These are phyloP conservation scores for Pleuronectes platessa DNA, from an alignment of 2,113 vertebrate species.

Conservation along the genomic window DNA sequence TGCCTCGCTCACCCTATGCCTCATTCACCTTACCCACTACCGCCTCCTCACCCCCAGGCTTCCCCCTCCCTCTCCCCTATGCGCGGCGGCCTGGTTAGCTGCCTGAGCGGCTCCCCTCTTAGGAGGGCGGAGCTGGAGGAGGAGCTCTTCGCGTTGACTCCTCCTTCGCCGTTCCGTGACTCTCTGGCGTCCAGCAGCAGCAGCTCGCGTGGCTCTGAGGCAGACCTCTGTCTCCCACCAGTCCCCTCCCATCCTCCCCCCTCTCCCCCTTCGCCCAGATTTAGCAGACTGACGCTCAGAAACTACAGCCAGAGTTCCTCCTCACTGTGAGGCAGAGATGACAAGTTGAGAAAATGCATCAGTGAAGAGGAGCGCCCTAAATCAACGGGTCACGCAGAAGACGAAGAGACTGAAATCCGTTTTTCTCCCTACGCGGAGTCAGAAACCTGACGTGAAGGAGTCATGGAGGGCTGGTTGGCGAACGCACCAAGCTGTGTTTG, in stretches of 20 bases:
- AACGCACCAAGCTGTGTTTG: slow-evolving; percentile 62
- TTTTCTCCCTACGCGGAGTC: slow-evolving; percentile 22
- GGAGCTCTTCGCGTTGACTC: slow-evolving; percentile 94
- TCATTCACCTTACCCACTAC: slow-evolving; percentile 65
- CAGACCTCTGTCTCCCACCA: slow-evolving; percentile 83
- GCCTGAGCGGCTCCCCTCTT: slow-evolving; percentile 76
- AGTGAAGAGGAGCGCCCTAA: slow-evolving; percentile 23
- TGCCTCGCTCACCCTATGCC: slow-evolving; percentile 60
- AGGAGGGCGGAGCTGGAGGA: slow-evolving; percentile 88
- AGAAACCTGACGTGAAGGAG: slow-evolving; percentile 28
- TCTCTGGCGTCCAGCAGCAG: slow-evolving; percentile 91
- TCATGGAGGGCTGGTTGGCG: slow-evolving; percentile 39
- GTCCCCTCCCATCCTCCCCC: slow-evolving; percentile 90
- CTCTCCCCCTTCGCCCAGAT: slow-evolving; percentile 91
- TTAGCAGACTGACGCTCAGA: slow-evolving; percentile 92
- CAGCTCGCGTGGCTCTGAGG: slow-evolving; percentile 86
- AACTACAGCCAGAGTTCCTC: slow-evolving; percentile 99
- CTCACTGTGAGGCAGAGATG: slow-evolving; percentile 88
- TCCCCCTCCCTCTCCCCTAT: slow-evolving; percentile 73
- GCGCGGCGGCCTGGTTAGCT: slow-evolving; percentile 68
- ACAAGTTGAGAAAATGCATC: not conserved
- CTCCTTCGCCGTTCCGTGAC: slow-evolving; percentile 97
- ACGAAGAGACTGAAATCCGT: slow-evolving; percentile 12
- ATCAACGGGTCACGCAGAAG: slow-evolving; percentile 15
- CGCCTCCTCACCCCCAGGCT: slow-evolving; percentile 60